Evolutionary conservation across 2,797 vertebrate species (phyloP), one percentile per base, ranked within the genome.

Genomic region (Sebastes kiyomatsui): DNA sequence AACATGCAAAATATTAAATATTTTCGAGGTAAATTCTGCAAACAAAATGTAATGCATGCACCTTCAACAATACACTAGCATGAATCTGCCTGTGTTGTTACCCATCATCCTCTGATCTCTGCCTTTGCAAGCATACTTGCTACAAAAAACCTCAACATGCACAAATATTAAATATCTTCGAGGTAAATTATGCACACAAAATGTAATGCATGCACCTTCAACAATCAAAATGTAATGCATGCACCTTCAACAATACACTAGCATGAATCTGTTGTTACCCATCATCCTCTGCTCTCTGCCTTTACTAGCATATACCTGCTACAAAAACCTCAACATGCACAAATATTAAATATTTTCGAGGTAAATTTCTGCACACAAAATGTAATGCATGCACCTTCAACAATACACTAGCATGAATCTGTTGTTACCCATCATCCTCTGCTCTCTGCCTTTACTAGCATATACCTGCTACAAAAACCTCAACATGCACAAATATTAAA

Each of bases 341-440:
- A 38, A 38, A 38, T 14, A 38, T 38, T 38, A 38, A 38, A 6
- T 38, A 38, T 38, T 0, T 38, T 14, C 35, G 12, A 1, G 12
- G 35, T 38, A 2, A 38, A 38, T 38, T 30, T 38, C 12, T 38
- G 35, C 35, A 38, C 2, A 14, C 12, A 38, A 38, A 38, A 38
- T 38, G 12, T 6, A 38, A 38, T 38, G 35, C 35, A 14, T 38
- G 35, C 35, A 35, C 11, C 33, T 35, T 10, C 32, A 33, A 66
- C 11, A 71, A 54, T 7, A 75, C 28, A 55, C 27, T 13, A 55
- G 20, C 52, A 80, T 42, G 55, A 65, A 32, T 79, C 56, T 67
- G 30, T 73, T 76, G 16, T 66, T 81, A 42, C 70, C 23, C 32
- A 84, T 80, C 35, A 84, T 49, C 23, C 56, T 18, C 10, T 54